These are phyloP conservation scores for Helicoverpa zea DNA, from an alignment of 1,140 invertebrate species.

Conservation along the genomic window DNA sequence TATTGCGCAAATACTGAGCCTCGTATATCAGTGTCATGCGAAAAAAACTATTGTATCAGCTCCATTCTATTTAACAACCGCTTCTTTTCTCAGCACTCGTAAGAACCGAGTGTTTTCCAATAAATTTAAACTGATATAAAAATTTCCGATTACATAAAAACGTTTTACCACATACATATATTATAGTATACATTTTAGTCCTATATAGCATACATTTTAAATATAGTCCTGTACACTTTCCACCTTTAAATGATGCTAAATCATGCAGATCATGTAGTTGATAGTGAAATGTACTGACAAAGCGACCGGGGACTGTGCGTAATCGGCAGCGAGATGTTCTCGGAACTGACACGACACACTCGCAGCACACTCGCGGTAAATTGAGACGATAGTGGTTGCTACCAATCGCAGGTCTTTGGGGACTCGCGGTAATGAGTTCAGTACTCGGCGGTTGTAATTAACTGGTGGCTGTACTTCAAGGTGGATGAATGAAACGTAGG, in stretches of 20 bases:
- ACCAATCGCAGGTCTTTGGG: not conserved
- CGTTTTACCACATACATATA: too few species aligned
- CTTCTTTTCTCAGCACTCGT: not conserved
- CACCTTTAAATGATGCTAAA: too few species aligned
- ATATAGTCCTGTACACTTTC: too few species aligned
- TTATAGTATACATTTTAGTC: too few species aligned
- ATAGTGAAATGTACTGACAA: not conserved
- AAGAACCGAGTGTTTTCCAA: too few species aligned
- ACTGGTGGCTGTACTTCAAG: not conserved
- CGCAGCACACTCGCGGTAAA: not conserved
- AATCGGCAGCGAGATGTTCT: not conserved
- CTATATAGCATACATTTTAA: too few species aligned
- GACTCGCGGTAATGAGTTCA: not conserved
- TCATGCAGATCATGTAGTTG: too few species aligned
- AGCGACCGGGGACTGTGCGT: not conserved
- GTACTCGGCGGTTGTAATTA: too few species aligned
- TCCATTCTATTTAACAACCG: not conserved
- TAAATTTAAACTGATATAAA: too few species aligned
- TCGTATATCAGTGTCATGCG: constrained; percentile 8
- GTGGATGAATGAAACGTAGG: not conserved
- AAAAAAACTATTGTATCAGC: not conserved
- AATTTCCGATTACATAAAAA: too few species aligned
- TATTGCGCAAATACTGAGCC: constrained; percentile 2
- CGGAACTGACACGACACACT: not conserved
- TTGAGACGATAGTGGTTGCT: not conserved